Percentiles rank a stretch among this genome's conserved stretches.
These are phyloP conservation scores for Greenwoodochromis staneri DNA, from an alignment of 2,113 vertebrate genomes.

Conservation along the genomic window DNA sequence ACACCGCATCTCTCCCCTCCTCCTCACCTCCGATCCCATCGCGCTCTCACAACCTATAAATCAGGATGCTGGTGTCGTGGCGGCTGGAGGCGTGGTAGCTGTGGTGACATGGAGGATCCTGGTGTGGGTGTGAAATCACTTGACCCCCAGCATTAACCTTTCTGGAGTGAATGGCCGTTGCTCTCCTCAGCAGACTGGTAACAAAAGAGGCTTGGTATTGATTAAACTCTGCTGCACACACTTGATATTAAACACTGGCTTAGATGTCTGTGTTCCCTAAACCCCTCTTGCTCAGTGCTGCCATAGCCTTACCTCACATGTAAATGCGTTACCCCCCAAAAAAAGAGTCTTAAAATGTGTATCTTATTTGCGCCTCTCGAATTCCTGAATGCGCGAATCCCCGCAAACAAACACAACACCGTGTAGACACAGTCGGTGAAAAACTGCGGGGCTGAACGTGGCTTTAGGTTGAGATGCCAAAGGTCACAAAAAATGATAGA, in stretches of 20 bases:
- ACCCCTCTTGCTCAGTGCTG: neutral
- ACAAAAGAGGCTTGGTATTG: constrained; percentile 96
- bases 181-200: constrained; percentile 80
- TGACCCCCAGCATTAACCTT: constrained; percentile 99
- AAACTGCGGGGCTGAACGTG: neutral
- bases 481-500: constrained; percentile 51
- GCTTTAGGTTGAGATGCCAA: constrained; percentile 33
- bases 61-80: constrained; percentile 96
- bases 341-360: neutral
- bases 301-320: neutral
- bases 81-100: constrained; percentile 86
- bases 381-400: neutral
- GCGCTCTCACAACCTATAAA: constrained; percentile 85
- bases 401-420: neutral
- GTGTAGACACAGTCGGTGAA: neutral
- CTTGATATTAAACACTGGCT: constrained; percentile 95
- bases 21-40: constrained; percentile 46
- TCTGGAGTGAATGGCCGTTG: constrained; percentile 88
- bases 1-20: constrained; percentile 75
- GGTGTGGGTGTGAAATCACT: constrained; percentile 98
- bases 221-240: constrained; percentile 91
- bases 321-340: neutral
- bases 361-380: neutral
- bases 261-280: constrained; percentile 68
- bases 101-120: constrained; percentile 84